Conservation (phyloP, 1,140 invertebrate species). For the Leucophenga varia region DNA sequence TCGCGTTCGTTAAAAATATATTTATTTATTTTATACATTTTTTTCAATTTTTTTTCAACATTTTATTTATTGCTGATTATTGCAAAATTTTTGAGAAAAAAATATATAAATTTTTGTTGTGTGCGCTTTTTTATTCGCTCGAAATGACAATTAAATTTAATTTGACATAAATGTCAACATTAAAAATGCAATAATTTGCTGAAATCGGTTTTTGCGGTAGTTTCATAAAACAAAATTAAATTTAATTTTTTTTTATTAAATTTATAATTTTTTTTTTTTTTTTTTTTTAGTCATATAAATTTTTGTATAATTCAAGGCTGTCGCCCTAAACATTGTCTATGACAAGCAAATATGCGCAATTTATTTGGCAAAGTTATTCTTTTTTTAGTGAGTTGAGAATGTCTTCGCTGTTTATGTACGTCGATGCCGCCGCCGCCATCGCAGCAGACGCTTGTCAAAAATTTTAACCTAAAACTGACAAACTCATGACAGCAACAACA, state of each 20-base stretch:
- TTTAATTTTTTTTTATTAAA: neutral
- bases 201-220: conserved; percentile 13
- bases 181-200: conserved; percentile 46
- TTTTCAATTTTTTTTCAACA: neutral
- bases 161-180: conserved; percentile 48
- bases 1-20: neutral
- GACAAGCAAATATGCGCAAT: no score
- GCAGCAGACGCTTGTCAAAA: no score
- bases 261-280: neutral
- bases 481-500: no score
- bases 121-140: conserved; percentile 2
- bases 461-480: no score
- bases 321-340: no score
- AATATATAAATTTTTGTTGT: conserved; percentile 6
- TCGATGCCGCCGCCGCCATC: no score
- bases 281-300: conserved; percentile 15
- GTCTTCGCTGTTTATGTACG: no score
- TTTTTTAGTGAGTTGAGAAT: no score
- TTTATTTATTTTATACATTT: conserved; percentile 3
- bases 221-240: conserved; percentile 1
- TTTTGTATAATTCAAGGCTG: no score
- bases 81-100: neutral
- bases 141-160: conserved; percentile 47
- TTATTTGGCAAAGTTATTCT: no score
- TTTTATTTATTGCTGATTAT: conserved; percentile 7